Evolutionary conservation across 1,140 invertebrate species (phyloP).

Genomic region (Aradophagus sp.): DNA sequence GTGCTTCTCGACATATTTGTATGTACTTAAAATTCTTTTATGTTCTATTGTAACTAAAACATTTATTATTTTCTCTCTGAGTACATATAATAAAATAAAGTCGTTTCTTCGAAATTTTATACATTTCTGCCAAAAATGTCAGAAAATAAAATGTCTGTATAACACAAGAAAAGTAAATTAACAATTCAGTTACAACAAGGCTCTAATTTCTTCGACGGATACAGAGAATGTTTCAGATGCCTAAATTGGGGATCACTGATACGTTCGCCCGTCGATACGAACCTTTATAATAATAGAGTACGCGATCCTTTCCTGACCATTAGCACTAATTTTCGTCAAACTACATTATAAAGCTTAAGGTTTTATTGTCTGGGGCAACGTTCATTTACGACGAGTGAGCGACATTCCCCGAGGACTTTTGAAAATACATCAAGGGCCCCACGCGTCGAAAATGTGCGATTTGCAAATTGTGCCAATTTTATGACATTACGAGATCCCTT

Average conservation of each 20-base stretch:
- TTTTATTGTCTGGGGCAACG: conserved; percentile 58
- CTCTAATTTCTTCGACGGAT: conserved; percentile 35
- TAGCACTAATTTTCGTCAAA: conserved; percentile 71
- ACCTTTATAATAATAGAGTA: conserved; percentile 57
- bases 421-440: conserved; percentile 55
- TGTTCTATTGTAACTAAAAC: too few relatives aligned
- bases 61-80: too few relatives aligned
- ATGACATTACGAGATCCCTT: conserved; percentile 47
- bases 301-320: conserved; percentile 59
- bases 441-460: conserved; percentile 59
- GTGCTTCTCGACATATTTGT: too few relatives aligned
- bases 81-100: too few relatives aligned
- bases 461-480: conserved; percentile 64
- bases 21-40: too few relatives aligned
- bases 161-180: conserved; percentile 19
- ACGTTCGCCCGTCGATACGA: conserved; percentile 36
- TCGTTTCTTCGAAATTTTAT: conserved; percentile 7
- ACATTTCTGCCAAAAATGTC: conserved; percentile 17
- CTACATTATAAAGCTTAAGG: conserved; percentile 59
- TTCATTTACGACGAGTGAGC: conserved; percentile 50
- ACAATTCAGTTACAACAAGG: conserved; percentile 31
- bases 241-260: conserved; percentile 39
- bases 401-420: conserved; percentile 57
- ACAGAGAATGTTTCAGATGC: conserved; percentile 32
- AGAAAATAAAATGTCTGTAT: conserved; percentile 27